Conservation (phyloP, 2,888 invertebrate genomes). For the Dryocosmus kuriphilus region DNA sequence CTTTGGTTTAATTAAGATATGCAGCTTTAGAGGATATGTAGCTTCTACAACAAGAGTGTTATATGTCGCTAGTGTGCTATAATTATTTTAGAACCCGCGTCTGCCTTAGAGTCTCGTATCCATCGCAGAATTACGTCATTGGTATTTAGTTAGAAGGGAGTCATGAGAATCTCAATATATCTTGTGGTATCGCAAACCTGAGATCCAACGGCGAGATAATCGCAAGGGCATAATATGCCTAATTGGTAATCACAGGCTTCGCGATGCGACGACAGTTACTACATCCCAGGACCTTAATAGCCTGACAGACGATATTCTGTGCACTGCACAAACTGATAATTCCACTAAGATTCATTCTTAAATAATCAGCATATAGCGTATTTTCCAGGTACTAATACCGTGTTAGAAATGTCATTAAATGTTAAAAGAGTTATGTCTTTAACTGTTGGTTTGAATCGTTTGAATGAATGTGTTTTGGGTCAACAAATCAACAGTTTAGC, state of each 20-base stretch:
- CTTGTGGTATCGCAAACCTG: constrained; percentile 41
- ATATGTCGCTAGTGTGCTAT: background rate
- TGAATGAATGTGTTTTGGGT: too few species aligned
- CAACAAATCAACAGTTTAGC: too few species aligned
- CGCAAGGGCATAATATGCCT: constrained; percentile 64
- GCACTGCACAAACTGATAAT: background rate
- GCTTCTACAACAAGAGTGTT: constrained; percentile 5
- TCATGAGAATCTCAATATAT: constrained; percentile 28
- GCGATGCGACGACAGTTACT: constrained; percentile 43
- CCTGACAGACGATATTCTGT: background rate
- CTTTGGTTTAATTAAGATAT: constrained; percentile 32
- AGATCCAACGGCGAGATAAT: constrained; percentile 63
- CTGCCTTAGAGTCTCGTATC: background rate
- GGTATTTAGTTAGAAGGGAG: constrained; percentile 20
- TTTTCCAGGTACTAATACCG: background rate
- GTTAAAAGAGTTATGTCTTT: too few species aligned
- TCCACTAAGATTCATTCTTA: background rate
- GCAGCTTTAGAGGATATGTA: constrained; percentile 7
- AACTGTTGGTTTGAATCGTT: too few species aligned
- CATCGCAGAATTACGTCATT: background rate
- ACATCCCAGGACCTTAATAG: background rate
- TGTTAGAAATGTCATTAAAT: background rate
- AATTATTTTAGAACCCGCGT: constrained; percentile 21
- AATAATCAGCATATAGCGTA: background rate
- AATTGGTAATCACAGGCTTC: constrained; percentile 66